Conservation (phyloP, 2,797 vertebrate genomes). For the Helostoma temminkii region DNA sequence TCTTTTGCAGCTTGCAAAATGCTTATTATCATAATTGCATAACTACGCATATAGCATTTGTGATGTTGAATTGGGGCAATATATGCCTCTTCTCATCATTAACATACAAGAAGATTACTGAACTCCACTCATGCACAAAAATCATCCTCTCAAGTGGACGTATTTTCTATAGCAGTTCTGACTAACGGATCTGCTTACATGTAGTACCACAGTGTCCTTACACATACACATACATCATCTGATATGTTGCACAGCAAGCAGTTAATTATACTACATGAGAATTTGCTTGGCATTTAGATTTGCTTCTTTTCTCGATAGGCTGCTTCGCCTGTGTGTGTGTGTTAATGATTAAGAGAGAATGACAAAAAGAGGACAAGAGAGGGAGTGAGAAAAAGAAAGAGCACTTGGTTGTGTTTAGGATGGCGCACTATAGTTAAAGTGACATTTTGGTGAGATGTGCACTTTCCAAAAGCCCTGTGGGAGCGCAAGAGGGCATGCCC, state of each 20-base stretch:
- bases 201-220: neutral
- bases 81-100: constrained; percentile 44
- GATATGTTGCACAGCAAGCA: constrained; percentile 10
- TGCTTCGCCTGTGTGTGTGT: constrained; percentile 33
- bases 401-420: constrained; percentile 60
- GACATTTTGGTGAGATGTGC: constrained; percentile 82
- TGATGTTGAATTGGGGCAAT: constrained; percentile 52
- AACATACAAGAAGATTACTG: constrained; percentile 55
- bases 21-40: constrained; percentile 70
- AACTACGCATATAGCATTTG: constrained; percentile 53
- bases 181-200: constrained; percentile 37
- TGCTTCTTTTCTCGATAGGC: neutral
- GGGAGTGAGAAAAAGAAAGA: constrained; percentile 31
- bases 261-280: constrained; percentile 17
- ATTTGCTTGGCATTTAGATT: constrained; percentile 27
- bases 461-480: constrained; percentile 76
- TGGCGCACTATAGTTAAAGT: constrained; percentile 64
- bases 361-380: constrained; percentile 12
- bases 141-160: constrained; percentile 33
- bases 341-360: constrained; percentile 9
- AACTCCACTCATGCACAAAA: constrained; percentile 38
- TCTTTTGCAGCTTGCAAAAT: constrained; percentile 68
- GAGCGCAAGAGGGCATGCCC: constrained; percentile 68
- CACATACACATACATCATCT: neutral
- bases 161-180: constrained; percentile 28